A percentile compares a stretch with the other conserved stretches of the same genome.
Evolutionary conservation across 2,888 invertebrate genomes (phyloP).

Genomic region (Pimpla rufipes): DNA sequence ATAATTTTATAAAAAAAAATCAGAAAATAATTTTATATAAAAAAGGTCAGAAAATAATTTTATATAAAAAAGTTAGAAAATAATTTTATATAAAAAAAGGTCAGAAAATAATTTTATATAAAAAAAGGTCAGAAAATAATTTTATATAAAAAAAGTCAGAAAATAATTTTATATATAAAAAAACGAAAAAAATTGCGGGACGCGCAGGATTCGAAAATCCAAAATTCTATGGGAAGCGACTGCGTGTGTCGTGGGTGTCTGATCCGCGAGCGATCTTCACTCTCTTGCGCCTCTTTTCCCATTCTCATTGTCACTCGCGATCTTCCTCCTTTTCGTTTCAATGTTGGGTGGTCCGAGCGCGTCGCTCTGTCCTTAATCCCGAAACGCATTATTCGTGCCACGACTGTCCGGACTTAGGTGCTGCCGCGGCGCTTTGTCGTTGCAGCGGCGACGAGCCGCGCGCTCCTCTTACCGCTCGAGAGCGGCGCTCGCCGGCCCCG

Average conservation of each 20-base stretch:
- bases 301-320: conserved; percentile 32
- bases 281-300: conserved; percentile 10
- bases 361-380: conserved; percentile 80
- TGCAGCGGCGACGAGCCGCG: conserved; percentile 65
- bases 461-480: conserved; percentile 78
- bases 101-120: too few relatives aligned
- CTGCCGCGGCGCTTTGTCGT: conserved; percentile 77
- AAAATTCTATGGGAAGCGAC: conserved; percentile 23
- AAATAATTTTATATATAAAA: too few relatives aligned
- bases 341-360: conserved; percentile 57
- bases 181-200: conserved; percentile 73
- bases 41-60: too few relatives aligned
- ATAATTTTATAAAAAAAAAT: too few relatives aligned
- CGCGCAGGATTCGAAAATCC: conserved; percentile 25
- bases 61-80: too few relatives aligned
- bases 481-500: conserved; percentile 46
- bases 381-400: conserved; percentile 83
- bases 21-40: too few relatives aligned
- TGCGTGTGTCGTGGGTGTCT: conserved; percentile 26
- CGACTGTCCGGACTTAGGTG: conserved; percentile 82
- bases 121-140: too few relatives aligned
- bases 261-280: conserved; percentile 38
- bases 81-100: too few relatives aligned
- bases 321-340: conserved; percentile 39
- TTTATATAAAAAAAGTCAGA: too few relatives aligned